Evolutionary conservation across 2,888 invertebrate species (phyloP).

Genomic region (Steinernema carpocapsae): DNA sequence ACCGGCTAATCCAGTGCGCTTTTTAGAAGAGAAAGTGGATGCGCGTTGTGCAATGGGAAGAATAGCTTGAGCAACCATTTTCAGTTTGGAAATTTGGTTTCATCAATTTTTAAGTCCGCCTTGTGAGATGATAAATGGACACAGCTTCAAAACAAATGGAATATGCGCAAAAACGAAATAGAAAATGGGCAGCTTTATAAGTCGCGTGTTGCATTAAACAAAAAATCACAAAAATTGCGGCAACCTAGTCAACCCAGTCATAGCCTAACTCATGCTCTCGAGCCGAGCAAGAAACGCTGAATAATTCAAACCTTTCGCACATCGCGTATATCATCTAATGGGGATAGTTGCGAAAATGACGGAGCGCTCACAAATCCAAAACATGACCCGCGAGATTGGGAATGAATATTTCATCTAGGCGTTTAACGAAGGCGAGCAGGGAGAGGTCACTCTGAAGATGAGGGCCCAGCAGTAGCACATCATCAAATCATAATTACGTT

Average conservation of each 20-base stretch:
- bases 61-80: no score
- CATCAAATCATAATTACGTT: conserved; percentile 32
- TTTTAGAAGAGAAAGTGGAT: not conserved
- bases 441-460: conserved; percentile 1
- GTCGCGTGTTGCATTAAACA: no score
- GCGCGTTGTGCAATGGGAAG: no score
- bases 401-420: conserved; percentile 31
- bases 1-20: conserved; percentile 21
- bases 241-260: no score
- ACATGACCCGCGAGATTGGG: conserved; percentile 24
- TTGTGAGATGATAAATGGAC: no score
- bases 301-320: conserved; percentile 29
- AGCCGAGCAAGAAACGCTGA: conserved; percentile 9
- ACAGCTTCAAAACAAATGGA: no score
- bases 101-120: no score
- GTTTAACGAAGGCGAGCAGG: conserved; percentile 22
- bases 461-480: not conserved
- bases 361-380: conserved; percentile 19
- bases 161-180: no score
- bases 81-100: no score
- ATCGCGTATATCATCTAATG: conserved; percentile 35
- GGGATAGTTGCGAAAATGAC: conserved; percentile 28
- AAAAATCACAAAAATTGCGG: no score
- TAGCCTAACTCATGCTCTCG: conserved; percentile 1
- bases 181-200: no score